Percentiles rank a stretch among this genome's conserved stretches.
These are phyloP conservation scores for Cricetomys ansorgei DNA, from an alignment of 2,113 vertebrate genomes.

Conservation along the genomic window DNA sequence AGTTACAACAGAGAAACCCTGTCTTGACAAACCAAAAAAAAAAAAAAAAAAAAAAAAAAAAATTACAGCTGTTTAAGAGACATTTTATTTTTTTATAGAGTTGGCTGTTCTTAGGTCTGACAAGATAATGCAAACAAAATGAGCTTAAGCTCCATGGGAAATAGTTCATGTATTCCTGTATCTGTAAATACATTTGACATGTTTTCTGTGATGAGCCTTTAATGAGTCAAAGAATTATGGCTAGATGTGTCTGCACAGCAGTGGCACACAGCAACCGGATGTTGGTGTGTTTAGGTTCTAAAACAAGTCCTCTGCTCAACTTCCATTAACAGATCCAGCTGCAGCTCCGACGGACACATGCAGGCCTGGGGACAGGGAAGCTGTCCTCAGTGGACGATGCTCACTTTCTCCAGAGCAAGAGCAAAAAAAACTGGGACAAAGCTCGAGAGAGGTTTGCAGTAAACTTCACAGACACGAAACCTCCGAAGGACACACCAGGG, in stretches of 20 bases:
- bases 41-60: too few species aligned
- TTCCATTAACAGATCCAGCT: constrained; percentile 91
- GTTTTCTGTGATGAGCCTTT: background rate
- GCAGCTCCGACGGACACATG: constrained; percentile 91
- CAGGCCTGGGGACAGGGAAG: constrained; percentile 92
- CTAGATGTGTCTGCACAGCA: background rate
- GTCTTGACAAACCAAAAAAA: too few species aligned
- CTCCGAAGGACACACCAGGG: constrained; percentile 80
- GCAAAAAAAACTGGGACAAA: constrained; percentile 97
- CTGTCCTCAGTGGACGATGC: constrained; percentile 89
- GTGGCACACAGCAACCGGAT: background rate
- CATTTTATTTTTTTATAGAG: background rate
- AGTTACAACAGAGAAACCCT: too few species aligned
- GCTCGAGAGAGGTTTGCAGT: constrained; percentile 96
- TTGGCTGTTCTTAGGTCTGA: constrained; percentile 26
- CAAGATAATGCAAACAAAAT: background rate
- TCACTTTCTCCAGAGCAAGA: constrained; percentile 89
- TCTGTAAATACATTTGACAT: background rate
- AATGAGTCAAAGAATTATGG: constrained; percentile 41
- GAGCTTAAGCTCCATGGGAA: background rate
- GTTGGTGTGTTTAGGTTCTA: constrained; percentile 1
- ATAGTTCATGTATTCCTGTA: background rate
- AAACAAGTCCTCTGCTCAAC: constrained; percentile 40
- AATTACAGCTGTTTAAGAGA: background rate
- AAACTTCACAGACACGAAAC: constrained; percentile 88